Conservation (phyloP, 1,140 invertebrate species). For the Sitophilus oryzae region DNA sequence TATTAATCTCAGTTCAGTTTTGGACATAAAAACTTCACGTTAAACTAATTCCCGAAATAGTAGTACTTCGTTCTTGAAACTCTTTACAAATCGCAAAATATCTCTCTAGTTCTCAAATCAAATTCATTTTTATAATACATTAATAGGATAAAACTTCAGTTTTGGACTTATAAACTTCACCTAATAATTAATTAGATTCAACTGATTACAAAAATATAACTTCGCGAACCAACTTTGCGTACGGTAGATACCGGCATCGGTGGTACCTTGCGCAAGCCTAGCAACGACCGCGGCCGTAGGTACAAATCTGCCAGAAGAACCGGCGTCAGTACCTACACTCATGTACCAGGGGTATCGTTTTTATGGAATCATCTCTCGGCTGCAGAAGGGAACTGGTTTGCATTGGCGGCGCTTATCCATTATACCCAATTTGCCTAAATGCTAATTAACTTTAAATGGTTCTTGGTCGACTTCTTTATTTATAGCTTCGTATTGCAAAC, state of each 20-base stretch:
- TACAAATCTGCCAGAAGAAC: neutral
- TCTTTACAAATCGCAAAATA: too few relatives aligned
- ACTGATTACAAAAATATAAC: too few relatives aligned
- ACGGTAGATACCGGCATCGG: neutral
- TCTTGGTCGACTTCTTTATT: neutral
- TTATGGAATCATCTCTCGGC: slow-evolving; percentile 8
- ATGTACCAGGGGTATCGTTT: slow-evolving; percentile 7
- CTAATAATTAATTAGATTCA: too few relatives aligned
- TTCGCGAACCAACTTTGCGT: neutral
- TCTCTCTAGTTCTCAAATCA: too few relatives aligned
- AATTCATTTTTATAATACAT: too few relatives aligned
- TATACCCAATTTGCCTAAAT: slow-evolving; percentile 10
- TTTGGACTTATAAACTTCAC: too few relatives aligned
- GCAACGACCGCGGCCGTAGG: neutral
- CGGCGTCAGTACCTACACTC: neutral
- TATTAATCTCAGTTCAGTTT: too few relatives aligned
- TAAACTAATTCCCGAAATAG: too few relatives aligned
- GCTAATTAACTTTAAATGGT: slow-evolving; percentile 1
- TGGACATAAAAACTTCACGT: too few relatives aligned
- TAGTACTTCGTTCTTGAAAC: too few relatives aligned
- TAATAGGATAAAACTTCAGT: too few relatives aligned
- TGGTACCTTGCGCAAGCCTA: neutral
- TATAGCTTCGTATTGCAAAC: neutral
- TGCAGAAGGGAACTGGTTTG: slow-evolving; percentile 3
- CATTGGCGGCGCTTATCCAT: neutral